Evolutionary conservation across 2,888 invertebrate genomes (phyloP).

Genomic region (Cheilosia urbana): DNA sequence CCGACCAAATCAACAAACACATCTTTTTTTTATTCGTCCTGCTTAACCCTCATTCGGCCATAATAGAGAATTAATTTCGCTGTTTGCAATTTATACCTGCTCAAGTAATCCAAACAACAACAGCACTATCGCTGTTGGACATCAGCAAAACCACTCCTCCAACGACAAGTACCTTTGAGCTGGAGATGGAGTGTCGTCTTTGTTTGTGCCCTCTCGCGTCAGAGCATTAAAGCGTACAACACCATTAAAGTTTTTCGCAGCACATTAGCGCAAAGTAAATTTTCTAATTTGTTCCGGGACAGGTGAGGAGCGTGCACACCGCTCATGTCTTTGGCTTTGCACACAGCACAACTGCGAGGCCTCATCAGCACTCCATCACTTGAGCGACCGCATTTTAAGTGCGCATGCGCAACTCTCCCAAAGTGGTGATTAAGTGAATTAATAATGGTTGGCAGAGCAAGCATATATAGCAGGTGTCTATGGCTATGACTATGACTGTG

Average conservation of each 20-base stretch:
- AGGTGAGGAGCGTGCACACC: conserved; percentile 55
- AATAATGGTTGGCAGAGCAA: conserved; percentile 54
- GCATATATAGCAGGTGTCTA: conserved; percentile 47
- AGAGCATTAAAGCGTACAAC: conserved; percentile 57
- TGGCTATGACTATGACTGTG: conserved; percentile 33
- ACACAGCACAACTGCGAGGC: conserved; percentile 9
- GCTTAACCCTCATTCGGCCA: conserved; percentile 10
- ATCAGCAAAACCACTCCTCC: conserved; percentile 32
- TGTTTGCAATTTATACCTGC: conserved; percentile 67
- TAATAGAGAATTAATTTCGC: conserved; percentile 59
- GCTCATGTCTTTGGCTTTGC: conserved; percentile 4
- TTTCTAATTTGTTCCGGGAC: conserved; percentile 73
- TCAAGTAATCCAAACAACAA: conserved; percentile 56
- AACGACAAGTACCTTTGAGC: background rate
- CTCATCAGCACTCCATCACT: conserved; percentile 51
- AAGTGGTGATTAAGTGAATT: conserved; percentile 61
- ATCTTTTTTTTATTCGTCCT: conserved; percentile 16
- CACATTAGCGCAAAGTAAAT: conserved; percentile 66
- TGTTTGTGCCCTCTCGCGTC: conserved; percentile 23
- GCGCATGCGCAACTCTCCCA: conserved; percentile 61
- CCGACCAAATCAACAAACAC: background rate
- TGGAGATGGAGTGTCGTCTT: background rate
- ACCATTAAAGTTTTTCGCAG: conserved; percentile 71
- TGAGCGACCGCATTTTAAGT: conserved; percentile 58
- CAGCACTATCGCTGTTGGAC: conserved; percentile 27